A percentile compares a stretch with the other conserved stretches of the same genome.
Evolutionary conservation across 2,888 invertebrate genomes (phyloP).

Genomic region (Opisthograptis luteolata): DNA sequence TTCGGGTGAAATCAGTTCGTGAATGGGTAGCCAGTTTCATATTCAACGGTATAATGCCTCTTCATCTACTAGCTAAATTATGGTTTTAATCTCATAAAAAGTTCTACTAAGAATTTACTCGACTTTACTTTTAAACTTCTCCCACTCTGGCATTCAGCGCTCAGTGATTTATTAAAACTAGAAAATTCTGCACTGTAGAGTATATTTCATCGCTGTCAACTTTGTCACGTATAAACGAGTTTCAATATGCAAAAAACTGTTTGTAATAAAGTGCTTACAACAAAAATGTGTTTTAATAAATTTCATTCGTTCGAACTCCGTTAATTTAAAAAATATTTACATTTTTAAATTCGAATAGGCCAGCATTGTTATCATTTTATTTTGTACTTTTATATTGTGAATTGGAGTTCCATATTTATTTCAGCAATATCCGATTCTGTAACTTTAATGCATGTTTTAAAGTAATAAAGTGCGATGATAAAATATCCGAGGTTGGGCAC

Average conservation of each 20-base stretch:
- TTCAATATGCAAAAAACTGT: conserved; percentile 46
- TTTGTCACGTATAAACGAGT: conserved; percentile 63
- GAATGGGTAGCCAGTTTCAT: conserved; percentile 38
- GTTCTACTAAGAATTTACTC: conserved; percentile 68
- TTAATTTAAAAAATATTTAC: conserved; percentile 23
- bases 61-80: conserved; percentile 77
- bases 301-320: conserved; percentile 12
- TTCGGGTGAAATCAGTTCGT: conserved; percentile 58
- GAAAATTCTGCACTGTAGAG: conserved; percentile 67
- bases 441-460: conserved; percentile 30
- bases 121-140: conserved; percentile 74
- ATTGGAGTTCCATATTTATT: conserved; percentile 25
- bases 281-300: conserved; percentile 16
- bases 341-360: conserved; percentile 19
- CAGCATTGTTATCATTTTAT: conserved; percentile 30
- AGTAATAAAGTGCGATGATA: conserved; percentile 17
- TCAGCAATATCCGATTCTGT: conserved; percentile 29
- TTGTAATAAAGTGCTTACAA: conserved; percentile 9
- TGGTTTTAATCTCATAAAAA: conserved; percentile 77
- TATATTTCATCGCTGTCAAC: conserved; percentile 65
- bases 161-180: conserved; percentile 78
- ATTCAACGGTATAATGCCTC: conserved; percentile 27
- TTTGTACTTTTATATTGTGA: conserved; percentile 24
- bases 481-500: conserved; percentile 9
- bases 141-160: conserved; percentile 62